Base-by-base conservation (phyloP, 2,888 invertebrate genomes). In the Papilio demoleus region DNA sequence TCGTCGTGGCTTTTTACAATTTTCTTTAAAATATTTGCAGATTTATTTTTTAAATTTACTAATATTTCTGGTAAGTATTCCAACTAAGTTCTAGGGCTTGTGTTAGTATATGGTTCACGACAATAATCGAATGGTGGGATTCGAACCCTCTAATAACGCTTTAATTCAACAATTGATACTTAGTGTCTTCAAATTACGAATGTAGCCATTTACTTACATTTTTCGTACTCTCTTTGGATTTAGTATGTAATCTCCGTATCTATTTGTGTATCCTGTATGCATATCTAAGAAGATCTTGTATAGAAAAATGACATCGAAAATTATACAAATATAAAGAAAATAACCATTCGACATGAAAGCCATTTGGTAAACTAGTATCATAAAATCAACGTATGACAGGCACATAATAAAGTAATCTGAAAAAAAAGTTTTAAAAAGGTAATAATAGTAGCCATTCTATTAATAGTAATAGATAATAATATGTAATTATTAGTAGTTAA, bases 351-450 rank as follows among this genome's bases (percentile, higher is more conserved):
- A 89, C 70, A 87, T 81, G 73, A 93, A 93, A 8, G 93, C 87
- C 87, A 93, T 91, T 81, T 93, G 88, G 70, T 93, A 93, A 1
- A 89, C 86, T 22, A 92, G 82, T 12, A 90, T 65, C 82, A 93
- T 84, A 67, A 90, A 90, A 70, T 93, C 93, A 6, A 80, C 47
- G 71, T 93, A 93, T 0, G 93, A 82, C 14, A 92, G 73, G 11
- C 87, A 71, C 38, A 93, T 79, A 14, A 88, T 86, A 2, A 93
- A 72, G 69, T 88, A 88, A 74, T 91, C 93, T 93, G 86, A 62
- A 88, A 87, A 70, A n/a, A 58, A 70, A n/a, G n/a, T n/a, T n/a
- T n/a, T n/a, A n/a, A n/a, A n/a, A n/a, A n/a, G n/a, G n/a, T n/a
- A n/a, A n/a, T n/a, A n/a, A n/a, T n/a, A n/a, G n/a, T n/a, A n/a